Evolutionary conservation across 2,113 vertebrate species (phyloP), one percentile per base, ranked within the genome.

Genomic region (Coreoperca whiteheadi): DNA sequence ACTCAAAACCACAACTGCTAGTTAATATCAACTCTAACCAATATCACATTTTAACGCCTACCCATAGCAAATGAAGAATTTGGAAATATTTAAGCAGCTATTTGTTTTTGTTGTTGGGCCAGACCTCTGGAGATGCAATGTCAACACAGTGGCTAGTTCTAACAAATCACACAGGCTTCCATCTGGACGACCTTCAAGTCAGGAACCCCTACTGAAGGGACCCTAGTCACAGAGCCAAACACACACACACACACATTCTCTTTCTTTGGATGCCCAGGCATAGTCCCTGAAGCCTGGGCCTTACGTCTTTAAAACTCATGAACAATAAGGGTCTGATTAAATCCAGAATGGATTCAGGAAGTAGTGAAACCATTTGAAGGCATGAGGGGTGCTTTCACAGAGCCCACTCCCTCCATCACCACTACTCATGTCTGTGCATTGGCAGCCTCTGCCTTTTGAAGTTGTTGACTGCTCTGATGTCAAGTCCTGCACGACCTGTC

Each of bases 311-410:
- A 85, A 85, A 88, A 63, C 67, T 66, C 61, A 74, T 61, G 69
- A 88, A 87, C 73, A 88, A 82, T 79, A 59, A 66, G 79, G 2
- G 41, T 23, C 51, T 76, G 81, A 81, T 92, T 89, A 77, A 4
- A 50, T 78, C 76, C 73, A 86, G 77, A 81, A 68, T 85, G 41
- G 14, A 77, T 79, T 86, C 78, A 89, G 51, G 54, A 74, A 82
- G 81, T 60, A 85, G 81, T 74, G 82, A 72, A 86, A 74, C 74
- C 20, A 25, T 89, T 81, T 88, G 67, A 83, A 86, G 79, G 78
- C 28, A 53, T 28, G 48, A 61, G 48, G 70, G 89, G 69, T 59
- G 76, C 81, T 84, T 84, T 87, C 84, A 86, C 82, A 85, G 82
- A 71, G 64, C 37, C 53, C 51, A 25, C 77, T 50, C 74, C 74